Percentiles rank a stretch among this genome's conserved stretches.
Evolutionary conservation across 1,140 invertebrate species (phyloP).

Genomic region (Cydia strobilella): DNA sequence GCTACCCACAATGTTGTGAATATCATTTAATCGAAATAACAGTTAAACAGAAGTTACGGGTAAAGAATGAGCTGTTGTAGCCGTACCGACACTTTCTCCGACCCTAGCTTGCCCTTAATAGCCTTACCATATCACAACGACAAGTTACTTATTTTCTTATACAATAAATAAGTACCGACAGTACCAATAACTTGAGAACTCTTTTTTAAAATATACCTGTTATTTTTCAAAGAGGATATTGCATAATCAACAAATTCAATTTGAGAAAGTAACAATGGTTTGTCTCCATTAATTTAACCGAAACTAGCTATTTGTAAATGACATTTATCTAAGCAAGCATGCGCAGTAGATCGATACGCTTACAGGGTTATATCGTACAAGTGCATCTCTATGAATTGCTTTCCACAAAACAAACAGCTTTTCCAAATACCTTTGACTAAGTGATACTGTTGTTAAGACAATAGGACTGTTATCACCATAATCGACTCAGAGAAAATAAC

Average conservation of each 20-base stretch:
- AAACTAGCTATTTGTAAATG: slow-evolving; percentile 21
- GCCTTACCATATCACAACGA: slow-evolving; percentile 7
- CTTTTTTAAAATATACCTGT: background rate
- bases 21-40: background rate
- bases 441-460: slow-evolving; percentile 4
- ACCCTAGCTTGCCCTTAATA: slow-evolving; percentile 25
- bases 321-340: slow-evolving; percentile 28
- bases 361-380: slow-evolving; percentile 32
- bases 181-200: background rate
- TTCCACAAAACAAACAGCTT: slow-evolving; percentile 13
- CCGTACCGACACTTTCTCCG: background rate
- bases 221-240: background rate
- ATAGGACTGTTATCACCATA: background rate
- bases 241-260: background rate
- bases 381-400: slow-evolving; percentile 25
- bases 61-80: slow-evolving; percentile 2
- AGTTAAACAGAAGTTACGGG: slow-evolving; percentile 4
- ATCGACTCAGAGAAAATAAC: background rate
- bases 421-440: background rate
- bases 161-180: background rate
- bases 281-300: background rate
- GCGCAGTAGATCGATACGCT: slow-evolving; percentile 26
- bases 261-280: slow-evolving; percentile 8
- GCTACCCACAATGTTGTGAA: background rate
- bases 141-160: slow-evolving; percentile 4